These are phyloP conservation scores for Heptranchias perlo DNA, from an alignment of 2,113 vertebrate species.

Conservation along the genomic window DNA sequence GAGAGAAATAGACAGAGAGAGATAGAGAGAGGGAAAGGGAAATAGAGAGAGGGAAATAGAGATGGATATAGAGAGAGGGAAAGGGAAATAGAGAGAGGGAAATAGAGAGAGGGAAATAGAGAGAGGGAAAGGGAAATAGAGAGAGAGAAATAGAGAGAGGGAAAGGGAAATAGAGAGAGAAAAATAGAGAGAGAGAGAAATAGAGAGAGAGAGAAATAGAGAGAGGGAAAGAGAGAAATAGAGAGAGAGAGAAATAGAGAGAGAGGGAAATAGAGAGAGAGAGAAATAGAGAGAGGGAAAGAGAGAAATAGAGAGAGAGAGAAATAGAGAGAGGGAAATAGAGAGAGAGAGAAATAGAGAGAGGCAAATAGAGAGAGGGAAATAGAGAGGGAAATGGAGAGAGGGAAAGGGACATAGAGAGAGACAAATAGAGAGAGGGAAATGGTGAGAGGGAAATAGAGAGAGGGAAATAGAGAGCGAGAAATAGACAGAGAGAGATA, in stretches of 20 bases:
- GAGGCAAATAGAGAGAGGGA: no score
- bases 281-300: conserved; percentile 40
- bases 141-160: conserved; percentile 38
- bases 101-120: conserved; percentile 40
- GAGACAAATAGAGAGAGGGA: conserved; percentile 35
- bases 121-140: conserved; percentile 46
- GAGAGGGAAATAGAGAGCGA: conserved; percentile 44
- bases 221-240: no score
- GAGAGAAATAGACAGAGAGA: not conserved
- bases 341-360: no score
- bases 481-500: conserved; percentile 54
- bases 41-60: not conserved
- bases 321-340: conserved; percentile 23
- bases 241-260: no score
- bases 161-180: no score
- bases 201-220: no score
- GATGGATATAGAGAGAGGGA: no score
- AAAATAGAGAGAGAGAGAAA: no score
- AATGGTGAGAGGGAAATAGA: conserved; percentile 49
- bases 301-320: conserved; percentile 50
- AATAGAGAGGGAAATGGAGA: not conserved
- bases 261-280: no score
- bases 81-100: not conserved
- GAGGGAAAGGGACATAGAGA: no score
- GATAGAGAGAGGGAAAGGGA: not conserved